Base-by-base conservation (phyloP, 2,113 vertebrate species). In the Sitta europaea region DNA sequence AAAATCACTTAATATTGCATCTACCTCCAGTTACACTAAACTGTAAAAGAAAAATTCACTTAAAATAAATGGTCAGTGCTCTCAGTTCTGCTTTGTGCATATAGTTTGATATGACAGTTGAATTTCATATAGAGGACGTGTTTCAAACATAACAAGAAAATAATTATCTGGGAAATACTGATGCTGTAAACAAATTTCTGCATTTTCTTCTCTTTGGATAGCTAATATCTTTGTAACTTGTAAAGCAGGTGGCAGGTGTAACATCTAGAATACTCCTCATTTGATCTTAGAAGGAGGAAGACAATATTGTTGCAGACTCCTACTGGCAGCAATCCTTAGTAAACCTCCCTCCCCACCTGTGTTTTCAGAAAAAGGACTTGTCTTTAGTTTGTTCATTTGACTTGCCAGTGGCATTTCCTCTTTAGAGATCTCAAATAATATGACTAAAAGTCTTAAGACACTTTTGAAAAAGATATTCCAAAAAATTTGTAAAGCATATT, bases 31-130 rank as follows among this genome's bases (percentile, higher is more conserved):
- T 95, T 96, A 76, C 53, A 92, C 81, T 96, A 72, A 55, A 92
- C 81, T 98, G 95, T 98, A 97, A 96, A 96, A 96, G 96, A 67
- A 92, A 96, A 96, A 91, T 67, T 92, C 43, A 77, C 84, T 96
- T 94, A 87, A 96, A 99, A 98, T 99, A 99, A 98, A 99, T 86
- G 84, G 91, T 94, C 84, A 88, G 92, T 40, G 19, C 42, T 62
- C 47, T 86, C 58, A 40, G 40, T 96, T 94, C 57, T 75, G 17
- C 24, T 77, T 95, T 50, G 61, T 76, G 38, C 35, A 25, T 22
- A 25, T 65, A 68, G 19, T 19, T 82, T 66, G 51, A 42, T 83
- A 40, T 55, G 62, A 43, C 25, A 55, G 16, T 23, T 51, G 38
- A 59, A 76, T 85, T 72, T 75, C 17, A 6, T 58, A 19, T 11